Evolutionary conservation across 2,888 invertebrate genomes (phyloP), one percentile per base, ranked within the genome.

Genomic region (Cantharis lateralis): DNA sequence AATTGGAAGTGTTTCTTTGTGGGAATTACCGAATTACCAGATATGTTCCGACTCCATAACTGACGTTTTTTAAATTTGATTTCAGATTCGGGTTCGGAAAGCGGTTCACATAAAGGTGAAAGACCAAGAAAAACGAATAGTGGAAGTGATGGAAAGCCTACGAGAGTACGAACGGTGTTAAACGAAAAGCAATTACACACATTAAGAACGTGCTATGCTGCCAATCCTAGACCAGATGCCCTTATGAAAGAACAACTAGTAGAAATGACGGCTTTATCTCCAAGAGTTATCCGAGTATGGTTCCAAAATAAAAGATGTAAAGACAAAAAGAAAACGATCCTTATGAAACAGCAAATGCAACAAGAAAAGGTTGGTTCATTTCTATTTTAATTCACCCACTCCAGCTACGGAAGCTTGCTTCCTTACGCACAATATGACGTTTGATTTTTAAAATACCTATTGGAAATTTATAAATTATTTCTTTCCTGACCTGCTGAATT

Each of bases 231-330:
- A 71, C 99, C 99, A 62, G 99, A 99, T 89, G 99, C 99, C 62
- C 92, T 99, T 79, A 98, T 98, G 97, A 99, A 99, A 90, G 99
- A 99, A 88, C 98, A 99, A 88, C 92, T 99, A 80, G 98, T 98
- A 63, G 99, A 99, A 90, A 98, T 99, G 98, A 99, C 99, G 15
- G 94, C 97, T 0, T 93, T 99, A 71, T 98, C 97, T 85, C 98
- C 99, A 16, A 91, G 99, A 15, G 99, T 99, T 83, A 99, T 99
- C 87, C 92, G 99, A 86, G 99, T 99, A 77, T 99, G 99, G 99
- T 99, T 99, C 91, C 98, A 98, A 89, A 98, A 98, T 89, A 98
- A 98, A 88, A 91, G 98, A 81, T 98, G 98, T 91, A 98, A 98
- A 89, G 98, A 98, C 90, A 98, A 98, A 91, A 98, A 98, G 91